Evolutionary conservation across 1,140 invertebrate species (phyloP).

Genomic region (Pogonomyrmex barbatus): DNA sequence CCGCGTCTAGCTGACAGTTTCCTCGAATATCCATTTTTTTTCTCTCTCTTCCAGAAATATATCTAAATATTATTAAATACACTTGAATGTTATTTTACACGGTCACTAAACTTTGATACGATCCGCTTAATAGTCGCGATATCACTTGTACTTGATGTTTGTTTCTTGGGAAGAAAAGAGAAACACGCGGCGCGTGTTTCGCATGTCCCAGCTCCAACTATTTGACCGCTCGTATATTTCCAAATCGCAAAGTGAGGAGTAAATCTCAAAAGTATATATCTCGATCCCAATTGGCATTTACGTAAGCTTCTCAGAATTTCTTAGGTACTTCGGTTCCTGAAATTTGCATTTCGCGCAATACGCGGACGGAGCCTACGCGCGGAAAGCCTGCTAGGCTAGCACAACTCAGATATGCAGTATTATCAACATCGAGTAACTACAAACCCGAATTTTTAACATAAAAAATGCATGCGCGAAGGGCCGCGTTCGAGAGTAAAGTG

Average conservation of each 20-base stretch:
- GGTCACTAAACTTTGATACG: not conserved
- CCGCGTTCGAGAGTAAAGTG: too few species aligned
- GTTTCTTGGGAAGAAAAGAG: too few species aligned
- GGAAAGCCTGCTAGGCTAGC: too few species aligned
- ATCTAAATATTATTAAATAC: not conserved
- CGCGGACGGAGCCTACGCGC: constrained; percentile 43
- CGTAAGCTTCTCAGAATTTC: not conserved
- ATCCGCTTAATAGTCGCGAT: not conserved
- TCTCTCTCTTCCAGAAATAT: not conserved
- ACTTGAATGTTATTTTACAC: not conserved
- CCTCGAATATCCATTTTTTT: not conserved
- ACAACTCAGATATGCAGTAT: too few species aligned
- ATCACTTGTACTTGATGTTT: not conserved
- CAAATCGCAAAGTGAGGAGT: too few species aligned
- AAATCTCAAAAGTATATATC: too few species aligned
- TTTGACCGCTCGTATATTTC: too few species aligned
- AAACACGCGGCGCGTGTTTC: too few species aligned
- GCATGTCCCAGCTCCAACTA: too few species aligned
- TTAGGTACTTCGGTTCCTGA: not conserved
- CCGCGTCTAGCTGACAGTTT: not conserved
- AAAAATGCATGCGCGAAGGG: too few species aligned
- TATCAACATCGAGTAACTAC: too few species aligned
- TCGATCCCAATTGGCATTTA: not conserved
- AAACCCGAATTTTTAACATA: too few species aligned
- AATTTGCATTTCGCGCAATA: constrained; percentile 14